These are phyloP conservation scores for Synanthedon vespiformis DNA, from an alignment of 2,888 invertebrate species.

Conservation along the genomic window DNA sequence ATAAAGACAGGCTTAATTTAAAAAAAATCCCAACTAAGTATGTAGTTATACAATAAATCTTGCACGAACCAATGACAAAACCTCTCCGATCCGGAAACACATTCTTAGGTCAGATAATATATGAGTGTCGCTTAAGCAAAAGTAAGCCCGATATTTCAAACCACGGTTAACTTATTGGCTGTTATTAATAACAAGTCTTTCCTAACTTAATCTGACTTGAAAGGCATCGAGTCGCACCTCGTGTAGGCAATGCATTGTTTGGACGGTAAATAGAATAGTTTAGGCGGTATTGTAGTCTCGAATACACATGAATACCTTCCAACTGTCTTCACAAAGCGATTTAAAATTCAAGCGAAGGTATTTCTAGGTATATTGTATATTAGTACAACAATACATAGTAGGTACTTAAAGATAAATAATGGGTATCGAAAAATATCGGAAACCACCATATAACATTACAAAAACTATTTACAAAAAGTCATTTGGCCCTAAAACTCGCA, in stretches of 20 bases:
- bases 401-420: too few relatives aligned
- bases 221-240: slow-evolving; percentile 57
- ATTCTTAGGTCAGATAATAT: slow-evolving; percentile 59
- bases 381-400: background rate
- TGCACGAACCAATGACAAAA: slow-evolving; percentile 41
- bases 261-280: slow-evolving; percentile 35
- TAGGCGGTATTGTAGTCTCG: slow-evolving; percentile 9
- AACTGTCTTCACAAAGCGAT: background rate
- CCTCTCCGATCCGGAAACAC: slow-evolving; percentile 57
- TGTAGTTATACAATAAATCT: slow-evolving; percentile 20
- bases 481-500: too few relatives aligned
- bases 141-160: slow-evolving; percentile 66
- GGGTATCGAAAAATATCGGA: too few relatives aligned
- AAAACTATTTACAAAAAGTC: too few relatives aligned
- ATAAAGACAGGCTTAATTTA: background rate
- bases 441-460: too few relatives aligned
- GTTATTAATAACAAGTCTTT: slow-evolving; percentile 66
- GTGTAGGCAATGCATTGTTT: slow-evolving; percentile 54
- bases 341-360: slow-evolving; percentile 1
- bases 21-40: background rate
- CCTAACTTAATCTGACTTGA: slow-evolving; percentile 68
- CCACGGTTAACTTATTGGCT: slow-evolving; percentile 60
- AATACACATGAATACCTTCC: background rate
- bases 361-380: background rate
- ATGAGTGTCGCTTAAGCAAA: slow-evolving; percentile 64